Base-by-base conservation (phyloP, 2,797 vertebrate genomes). In the Vireo griseus region DNA sequence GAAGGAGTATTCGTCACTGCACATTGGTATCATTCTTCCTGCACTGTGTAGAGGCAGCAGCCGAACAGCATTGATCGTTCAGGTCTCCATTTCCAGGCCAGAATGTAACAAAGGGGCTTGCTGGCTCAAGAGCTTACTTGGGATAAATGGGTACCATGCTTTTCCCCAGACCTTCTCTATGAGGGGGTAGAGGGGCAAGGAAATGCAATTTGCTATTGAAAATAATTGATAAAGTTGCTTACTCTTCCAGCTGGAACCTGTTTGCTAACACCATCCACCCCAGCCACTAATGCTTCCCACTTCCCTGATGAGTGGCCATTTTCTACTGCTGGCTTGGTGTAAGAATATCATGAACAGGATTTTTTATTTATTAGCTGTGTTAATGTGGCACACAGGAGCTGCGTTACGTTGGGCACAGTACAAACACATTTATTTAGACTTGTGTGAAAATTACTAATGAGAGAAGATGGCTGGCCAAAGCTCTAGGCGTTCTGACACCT, bases 381-480 rank as follows among this genome's bases (percentile, higher is more conserved):
- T 95, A 92, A 92, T 85, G 94, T 91, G 92, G 73, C 78, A 91
- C 66, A 75, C 28, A 91, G 89, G 82, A 89, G 73, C 75, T 80
- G 81, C 68, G 28, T 88, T 93, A 82, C 26, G 0, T 63, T 83
- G 78, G 72, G 75, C 94, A 78, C 51, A 52, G 92, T 81, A 81
- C 68, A 95, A 91, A 96, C 55, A 85, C 91, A 79, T 91, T 96
- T 94, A 90, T 96, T 96, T 94, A 92, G 79, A 39, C 76, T 95
- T 83, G 87, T 81, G 88, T 94, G 76, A 84, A 96, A 89, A 94
- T 92, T 93, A 81, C 89, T 92, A 92, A 94, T 94, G 85, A 91
- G 92, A 69, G 90, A 91, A 93, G 87, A 95, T 93, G 89, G 73
- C 87, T 95, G 68, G 85, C 91, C 94, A 93, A 88, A 93, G 59